These are phyloP conservation scores for Microcebus lehilahytsara DNA, from an alignment of 2,113 vertebrate genomes.

Conservation along the genomic window DNA sequence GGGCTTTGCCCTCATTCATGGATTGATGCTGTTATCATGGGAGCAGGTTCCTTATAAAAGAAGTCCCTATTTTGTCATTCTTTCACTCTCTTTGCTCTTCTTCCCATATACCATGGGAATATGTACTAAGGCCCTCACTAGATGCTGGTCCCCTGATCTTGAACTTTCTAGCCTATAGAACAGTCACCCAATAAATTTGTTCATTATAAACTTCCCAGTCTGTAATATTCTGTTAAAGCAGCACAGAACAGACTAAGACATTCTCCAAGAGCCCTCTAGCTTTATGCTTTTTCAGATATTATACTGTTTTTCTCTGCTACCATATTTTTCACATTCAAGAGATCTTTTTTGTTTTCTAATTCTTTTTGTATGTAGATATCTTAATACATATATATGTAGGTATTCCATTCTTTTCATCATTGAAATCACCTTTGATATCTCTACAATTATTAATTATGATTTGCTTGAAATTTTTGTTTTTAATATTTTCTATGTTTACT, in stretches of 20 bases:
- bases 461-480: background rate
- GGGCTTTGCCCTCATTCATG: too few relatives aligned
- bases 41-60: background rate
- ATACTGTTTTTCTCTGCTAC: background rate
- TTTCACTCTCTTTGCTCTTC: background rate
- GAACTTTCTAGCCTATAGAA: background rate
- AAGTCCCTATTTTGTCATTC: background rate
- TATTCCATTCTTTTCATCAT: background rate
- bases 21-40: too few relatives aligned
- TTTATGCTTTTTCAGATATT: background rate
- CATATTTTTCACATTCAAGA: background rate
- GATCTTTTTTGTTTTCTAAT: background rate
- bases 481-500: background rate
- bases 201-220: background rate
- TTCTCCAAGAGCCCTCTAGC: background rate
- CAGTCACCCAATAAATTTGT: background rate
- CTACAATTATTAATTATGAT: background rate
- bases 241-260: background rate
- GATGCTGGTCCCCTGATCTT: background rate
- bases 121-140: background rate
- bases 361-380: background rate
- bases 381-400: background rate
- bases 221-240: background rate
- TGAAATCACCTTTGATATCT: background rate
- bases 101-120: background rate